Conservation (phyloP, 2,113 vertebrate genomes). For the Progne subis region DNA sequence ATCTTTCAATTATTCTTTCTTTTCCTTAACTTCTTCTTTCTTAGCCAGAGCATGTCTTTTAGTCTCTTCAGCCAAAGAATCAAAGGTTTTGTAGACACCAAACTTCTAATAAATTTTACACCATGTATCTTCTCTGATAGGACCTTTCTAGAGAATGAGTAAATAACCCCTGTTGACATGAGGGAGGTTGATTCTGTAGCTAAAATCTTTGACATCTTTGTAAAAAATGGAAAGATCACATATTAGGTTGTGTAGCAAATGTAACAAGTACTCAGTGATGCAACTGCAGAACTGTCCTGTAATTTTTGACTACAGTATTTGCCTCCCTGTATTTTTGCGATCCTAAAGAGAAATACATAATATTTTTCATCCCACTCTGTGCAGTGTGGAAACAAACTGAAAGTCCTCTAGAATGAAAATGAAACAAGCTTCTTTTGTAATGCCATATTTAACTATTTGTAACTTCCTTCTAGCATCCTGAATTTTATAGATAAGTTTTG, state of each 20-base stretch:
- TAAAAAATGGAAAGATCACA: background rate
- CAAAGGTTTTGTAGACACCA: background rate
- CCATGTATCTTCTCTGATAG: background rate
- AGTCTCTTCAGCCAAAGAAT: background rate
- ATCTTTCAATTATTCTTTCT: background rate
- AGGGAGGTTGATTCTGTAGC: background rate
- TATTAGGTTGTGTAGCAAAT: background rate
- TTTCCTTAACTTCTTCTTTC: background rate
- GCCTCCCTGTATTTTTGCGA: background rate
- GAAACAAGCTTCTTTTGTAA: background rate
- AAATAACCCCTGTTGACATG: background rate
- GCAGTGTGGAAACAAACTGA: background rate
- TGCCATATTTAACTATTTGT: background rate
- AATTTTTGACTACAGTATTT: background rate
- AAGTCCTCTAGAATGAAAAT: background rate
- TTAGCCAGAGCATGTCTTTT: background rate
- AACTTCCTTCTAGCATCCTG: background rate
- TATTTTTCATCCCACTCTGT: background rate
- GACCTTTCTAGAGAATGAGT: background rate
- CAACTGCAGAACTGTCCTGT: background rate
- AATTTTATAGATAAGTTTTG: background rate
- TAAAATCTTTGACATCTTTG: background rate
- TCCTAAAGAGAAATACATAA: background rate
- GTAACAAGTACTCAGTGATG: background rate
- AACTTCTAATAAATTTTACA: background rate